phyloP scores from a whole-genome alignment of 2,888 invertebrate species.

The Dascillus cervinus region DNA sequence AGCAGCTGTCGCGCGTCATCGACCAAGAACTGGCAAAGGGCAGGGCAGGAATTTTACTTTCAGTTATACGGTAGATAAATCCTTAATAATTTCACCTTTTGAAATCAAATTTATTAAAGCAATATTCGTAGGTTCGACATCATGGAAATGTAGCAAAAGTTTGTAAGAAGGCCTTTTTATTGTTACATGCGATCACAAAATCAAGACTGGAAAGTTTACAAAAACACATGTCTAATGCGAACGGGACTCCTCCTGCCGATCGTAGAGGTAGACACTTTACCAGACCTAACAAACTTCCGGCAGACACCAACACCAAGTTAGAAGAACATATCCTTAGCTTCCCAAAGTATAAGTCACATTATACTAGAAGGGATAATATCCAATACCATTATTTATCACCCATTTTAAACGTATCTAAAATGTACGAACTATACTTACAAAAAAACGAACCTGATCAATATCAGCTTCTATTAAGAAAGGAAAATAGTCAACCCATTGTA shows the following conservation, averaged over 20 bases:
- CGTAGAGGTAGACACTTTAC: conserved; percentile 1
- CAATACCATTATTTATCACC: conserved; percentile 6
- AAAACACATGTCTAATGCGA: conserved; percentile 1
- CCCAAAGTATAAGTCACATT: conserved; percentile 5
- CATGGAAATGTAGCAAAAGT: conserved; percentile 1
- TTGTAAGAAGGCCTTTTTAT: conserved; percentile 1
- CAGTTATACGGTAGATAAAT: background rate
- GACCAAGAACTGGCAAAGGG: background rate
- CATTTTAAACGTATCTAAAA: conserved; percentile 4
- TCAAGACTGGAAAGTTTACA: conserved; percentile 3
- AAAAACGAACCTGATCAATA: conserved; percentile 1
- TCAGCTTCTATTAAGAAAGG: background rate
- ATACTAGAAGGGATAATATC: conserved; percentile 6
- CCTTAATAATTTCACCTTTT: too few relatives aligned
- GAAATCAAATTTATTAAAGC: background rate
- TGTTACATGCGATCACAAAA: conserved; percentile 1
- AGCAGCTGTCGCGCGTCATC: background rate
- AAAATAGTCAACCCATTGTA: background rate
- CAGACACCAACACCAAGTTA: conserved; percentile 1
- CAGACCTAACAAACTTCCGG: conserved; percentile 1
- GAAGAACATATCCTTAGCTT: conserved; percentile 3
- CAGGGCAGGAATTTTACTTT: conserved; percentile 1
- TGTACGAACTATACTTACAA: conserved; percentile 6
- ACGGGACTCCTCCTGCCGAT: background rate
- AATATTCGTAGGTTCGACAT: background rate